Evolutionary conservation across 2,797 vertebrate species (phyloP).

Genomic region (Mormyrops attenuatus): DNA sequence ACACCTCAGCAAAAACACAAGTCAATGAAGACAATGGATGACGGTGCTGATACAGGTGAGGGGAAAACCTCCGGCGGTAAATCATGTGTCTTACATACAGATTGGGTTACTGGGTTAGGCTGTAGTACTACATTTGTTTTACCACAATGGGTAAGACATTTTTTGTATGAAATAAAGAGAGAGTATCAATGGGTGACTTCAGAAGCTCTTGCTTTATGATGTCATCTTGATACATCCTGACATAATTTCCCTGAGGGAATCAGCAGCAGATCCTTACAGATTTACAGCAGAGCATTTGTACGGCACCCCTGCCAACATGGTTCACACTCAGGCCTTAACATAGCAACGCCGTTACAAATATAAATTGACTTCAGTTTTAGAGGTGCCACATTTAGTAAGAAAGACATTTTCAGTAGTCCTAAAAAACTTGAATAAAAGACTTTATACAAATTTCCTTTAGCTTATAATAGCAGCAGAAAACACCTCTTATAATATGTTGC

Average conservation of each 20-base stretch:
- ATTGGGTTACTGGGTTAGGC: neutral
- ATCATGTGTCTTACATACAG: neutral
- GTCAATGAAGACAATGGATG: neutral
- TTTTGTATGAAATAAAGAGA: neutral
- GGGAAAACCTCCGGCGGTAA: neutral
- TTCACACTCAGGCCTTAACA: neutral
- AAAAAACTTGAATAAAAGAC: neutral
- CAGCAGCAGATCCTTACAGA: neutral
- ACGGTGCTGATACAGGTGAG: constrained; percentile 15
- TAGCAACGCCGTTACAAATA: neutral
- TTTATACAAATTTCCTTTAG: neutral
- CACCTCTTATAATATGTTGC: neutral
- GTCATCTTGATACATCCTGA: neutral
- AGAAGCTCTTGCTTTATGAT: neutral
- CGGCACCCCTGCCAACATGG: neutral
- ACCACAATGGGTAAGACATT: neutral
- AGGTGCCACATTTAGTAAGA: neutral
- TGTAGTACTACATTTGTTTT: neutral
- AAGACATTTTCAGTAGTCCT: neutral
- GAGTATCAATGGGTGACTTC: neutral
- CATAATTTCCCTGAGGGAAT: constrained; percentile 2
- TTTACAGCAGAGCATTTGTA: neutral
- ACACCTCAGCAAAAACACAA: neutral
- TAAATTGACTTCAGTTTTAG: neutral
- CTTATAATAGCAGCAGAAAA: neutral